Conservation (phyloP, 1,140 invertebrate species). For the Bombus huntii region DNA sequence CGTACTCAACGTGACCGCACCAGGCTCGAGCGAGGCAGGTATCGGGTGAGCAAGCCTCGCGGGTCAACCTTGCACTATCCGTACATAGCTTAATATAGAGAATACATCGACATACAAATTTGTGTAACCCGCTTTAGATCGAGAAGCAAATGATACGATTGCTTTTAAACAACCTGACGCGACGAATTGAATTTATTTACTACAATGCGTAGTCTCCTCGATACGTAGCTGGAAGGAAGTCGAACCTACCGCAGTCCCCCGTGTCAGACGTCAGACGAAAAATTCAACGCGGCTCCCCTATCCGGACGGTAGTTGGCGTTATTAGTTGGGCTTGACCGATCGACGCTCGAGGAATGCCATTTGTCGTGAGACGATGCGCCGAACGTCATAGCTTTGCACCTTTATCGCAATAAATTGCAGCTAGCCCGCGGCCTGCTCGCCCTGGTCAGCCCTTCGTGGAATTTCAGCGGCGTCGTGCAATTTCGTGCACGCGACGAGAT, state of each 20-base stretch:
- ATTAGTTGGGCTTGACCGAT: constrained; percentile 40
- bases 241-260: background rate
- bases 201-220: background rate
- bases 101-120: no score
- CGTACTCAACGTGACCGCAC: no score
- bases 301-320: constrained; percentile 25
- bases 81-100: no score
- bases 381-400: constrained; percentile 68
- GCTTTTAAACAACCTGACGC: no score
- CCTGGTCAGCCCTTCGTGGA: constrained; percentile 69
- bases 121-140: no score
- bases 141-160: no score
- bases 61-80: no score
- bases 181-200: no score
- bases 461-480: constrained; percentile 72
- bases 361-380: constrained; percentile 60
- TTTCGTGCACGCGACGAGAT: constrained; percentile 77
- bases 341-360: constrained; percentile 58
- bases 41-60: no score
- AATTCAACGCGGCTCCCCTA: background rate
- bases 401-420: constrained; percentile 68
- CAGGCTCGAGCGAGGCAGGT: no score
- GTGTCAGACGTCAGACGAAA: background rate
- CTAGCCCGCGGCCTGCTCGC: background rate
- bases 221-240: background rate